Conservation (phyloP, 1,140 invertebrate species). For the Telenomus remus region DNA sequence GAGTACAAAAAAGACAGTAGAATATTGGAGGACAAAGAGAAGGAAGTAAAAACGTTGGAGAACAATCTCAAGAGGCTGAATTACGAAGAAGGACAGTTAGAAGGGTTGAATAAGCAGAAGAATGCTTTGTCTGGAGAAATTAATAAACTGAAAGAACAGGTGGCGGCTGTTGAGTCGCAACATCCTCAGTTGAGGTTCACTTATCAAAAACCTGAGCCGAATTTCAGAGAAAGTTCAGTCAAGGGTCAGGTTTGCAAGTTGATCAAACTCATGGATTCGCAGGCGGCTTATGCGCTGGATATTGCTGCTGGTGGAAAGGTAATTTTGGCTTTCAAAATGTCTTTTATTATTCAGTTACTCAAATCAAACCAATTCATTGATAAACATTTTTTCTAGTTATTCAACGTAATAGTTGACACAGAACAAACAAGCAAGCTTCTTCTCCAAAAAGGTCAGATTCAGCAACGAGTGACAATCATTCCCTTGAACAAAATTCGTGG, state of each 20-base stretch:
- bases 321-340: constrained; percentile 24
- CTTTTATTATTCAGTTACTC: no score
- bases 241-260: constrained; percentile 87
- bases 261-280: constrained; percentile 84
- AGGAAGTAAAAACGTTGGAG: constrained; percentile 78
- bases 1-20: constrained; percentile 84
- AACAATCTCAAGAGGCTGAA: constrained; percentile 78
- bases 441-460: constrained; percentile 87
- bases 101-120: constrained; percentile 77
- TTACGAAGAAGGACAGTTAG: constrained; percentile 82
- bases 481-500: constrained; percentile 94
- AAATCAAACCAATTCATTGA: no score
- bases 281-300: constrained; percentile 87
- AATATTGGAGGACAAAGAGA: constrained; percentile 79
- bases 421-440: constrained; percentile 90
- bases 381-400: constrained; percentile 81
- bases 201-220: constrained; percentile 84
- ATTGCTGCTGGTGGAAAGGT: constrained; percentile 90
- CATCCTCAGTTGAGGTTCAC: constrained; percentile 83
- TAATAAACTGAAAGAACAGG: constrained; percentile 74
- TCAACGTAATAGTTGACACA: constrained; percentile 93
- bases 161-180: constrained; percentile 80
- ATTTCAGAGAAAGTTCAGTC: constrained; percentile 87
- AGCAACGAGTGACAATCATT: constrained; percentile 87
- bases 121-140: constrained; percentile 77